Evolutionary conservation across 23 tunicate genomes (phyloP), one percentile per base, ranked within the genome.

Genomic region (Trididemnum clinides): DNA sequence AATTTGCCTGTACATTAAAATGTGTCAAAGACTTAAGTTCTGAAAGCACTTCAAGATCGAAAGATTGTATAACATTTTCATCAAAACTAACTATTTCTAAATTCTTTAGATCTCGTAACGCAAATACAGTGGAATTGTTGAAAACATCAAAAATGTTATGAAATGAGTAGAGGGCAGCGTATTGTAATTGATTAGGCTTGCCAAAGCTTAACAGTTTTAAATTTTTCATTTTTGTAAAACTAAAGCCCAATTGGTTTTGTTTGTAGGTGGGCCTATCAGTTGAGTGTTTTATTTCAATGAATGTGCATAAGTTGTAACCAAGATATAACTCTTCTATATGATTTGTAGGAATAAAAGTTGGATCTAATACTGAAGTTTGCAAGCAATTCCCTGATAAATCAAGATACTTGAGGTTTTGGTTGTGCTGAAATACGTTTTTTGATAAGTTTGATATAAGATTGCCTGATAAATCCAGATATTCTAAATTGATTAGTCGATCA

Each of bases 371-470:
- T 4, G 37, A 28, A 32, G 30, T 7, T 37, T 28, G 7, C 6
- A 66, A 31, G n/a, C 75, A 66, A 66, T 66, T 66, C n/a, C 75
- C 75, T n/a, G 75, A 66, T 20, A 66, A 6, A 23, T 66, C 75
- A 36, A 66, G n/a, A 66, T 66, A 66, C 12, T 6, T 31, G 2
- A 66, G n/a, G 5, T 66, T 10, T 29, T 28, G 22, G 31, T 66
- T 66, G 31, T 66, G 22, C 7, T n/a, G 37, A 66, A 66, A 66
- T 28, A 66, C 22, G 7, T 66, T n/a, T 36, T 30, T 32, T 66
- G 75, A 37, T 29, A 66, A 6, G n/a, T 66, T 29, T 5, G 30
- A 15, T 7, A 66, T 66, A 3, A 28, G 2, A 32, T 66, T 66
- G 37, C 75, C 3, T 6, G 75, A 66, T 3, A 66, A 37, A 66